Conservation (phyloP, 2,113 vertebrate species). For the Crocuta crocuta region DNA sequence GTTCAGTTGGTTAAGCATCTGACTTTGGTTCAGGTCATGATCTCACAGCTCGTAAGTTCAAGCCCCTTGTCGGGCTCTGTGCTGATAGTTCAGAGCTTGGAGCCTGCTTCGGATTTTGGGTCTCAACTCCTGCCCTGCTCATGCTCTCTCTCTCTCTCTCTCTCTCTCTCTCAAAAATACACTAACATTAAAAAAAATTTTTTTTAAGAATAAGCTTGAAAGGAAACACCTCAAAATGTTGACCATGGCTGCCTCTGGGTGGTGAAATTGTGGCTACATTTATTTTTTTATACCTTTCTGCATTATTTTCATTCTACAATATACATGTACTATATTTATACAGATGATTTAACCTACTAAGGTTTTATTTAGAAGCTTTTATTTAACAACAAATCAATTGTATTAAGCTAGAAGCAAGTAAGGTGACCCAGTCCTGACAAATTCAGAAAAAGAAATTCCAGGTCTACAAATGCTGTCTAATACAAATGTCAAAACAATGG, state of each 20-base stretch:
- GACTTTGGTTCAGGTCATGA: no score
- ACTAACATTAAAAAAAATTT: no score
- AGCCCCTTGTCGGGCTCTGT: no score
- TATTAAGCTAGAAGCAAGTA: neutral
- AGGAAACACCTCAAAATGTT: neutral
- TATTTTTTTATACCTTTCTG: conserved; percentile 15
- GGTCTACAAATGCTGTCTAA: neutral
- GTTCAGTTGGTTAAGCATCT: no score
- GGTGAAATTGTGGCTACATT: neutral
- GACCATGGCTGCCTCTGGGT: neutral
- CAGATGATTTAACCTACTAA: neutral
- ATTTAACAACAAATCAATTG: neutral
- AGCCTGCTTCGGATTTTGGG: no score
- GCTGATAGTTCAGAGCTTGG: no score
- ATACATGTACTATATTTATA: neutral
- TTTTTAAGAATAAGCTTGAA: neutral
- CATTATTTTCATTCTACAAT: neutral
- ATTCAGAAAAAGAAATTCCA: neutral
- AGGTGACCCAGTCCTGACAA: neutral
- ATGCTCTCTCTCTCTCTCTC: no score
- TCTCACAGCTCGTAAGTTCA: no score
- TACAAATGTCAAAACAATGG: neutral
- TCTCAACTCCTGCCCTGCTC: no score
- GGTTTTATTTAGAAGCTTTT: neutral
- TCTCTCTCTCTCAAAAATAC: no score